Base-by-base conservation (phyloP, 2,797 vertebrate genomes). In the Chelon auratus region DNA sequence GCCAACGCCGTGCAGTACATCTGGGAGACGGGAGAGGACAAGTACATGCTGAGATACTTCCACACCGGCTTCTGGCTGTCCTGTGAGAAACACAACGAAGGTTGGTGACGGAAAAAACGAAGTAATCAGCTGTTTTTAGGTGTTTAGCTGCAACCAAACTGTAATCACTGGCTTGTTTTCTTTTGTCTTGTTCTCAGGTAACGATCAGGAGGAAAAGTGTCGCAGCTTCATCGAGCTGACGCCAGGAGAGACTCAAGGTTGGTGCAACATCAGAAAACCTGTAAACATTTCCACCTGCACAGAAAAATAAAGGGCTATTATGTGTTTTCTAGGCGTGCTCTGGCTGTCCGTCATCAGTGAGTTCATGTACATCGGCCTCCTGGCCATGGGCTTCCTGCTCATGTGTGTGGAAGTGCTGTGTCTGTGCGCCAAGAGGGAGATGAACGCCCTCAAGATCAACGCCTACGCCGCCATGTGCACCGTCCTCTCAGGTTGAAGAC, bases 1-100 rank as follows among this genome's bases (percentile, higher is more conserved):
- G 93, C 94, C 64, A 94, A 95, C 22, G 94, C 92, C 0, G 95
- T 96, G 2, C 94, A 96, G n/a, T 96, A 96, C 84, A 93, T 95
- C 74, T 96, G 95, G 95, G 95, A 96, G 90, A 95, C 95, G 0
- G 95, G 95, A 4, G 95, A 96, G 78, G 95, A 96, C 89, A 95
- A 96, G 72, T 96, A 93, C 83, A 93, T 94, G 88, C 91, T 94
- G 75, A 92, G 94, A 1, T 96, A 95, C 85, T 96, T 96, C 79
- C 95, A 96, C 85, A 96, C 95, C 0, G 95, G 95, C 47, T 96
- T 96, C 87, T 96, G 95, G 95, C 91, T 93, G 7, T 96, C 95
- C 62, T 96, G 95, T 65, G 95, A 96, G 86, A 95, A 93, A 70
- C 95, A 95, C 81, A 92, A 89, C 1, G 94, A 94, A 66, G 94